phyloP scores from a whole-genome alignment of 1,140 invertebrate species.

The Berghia stephanieae region DNA sequence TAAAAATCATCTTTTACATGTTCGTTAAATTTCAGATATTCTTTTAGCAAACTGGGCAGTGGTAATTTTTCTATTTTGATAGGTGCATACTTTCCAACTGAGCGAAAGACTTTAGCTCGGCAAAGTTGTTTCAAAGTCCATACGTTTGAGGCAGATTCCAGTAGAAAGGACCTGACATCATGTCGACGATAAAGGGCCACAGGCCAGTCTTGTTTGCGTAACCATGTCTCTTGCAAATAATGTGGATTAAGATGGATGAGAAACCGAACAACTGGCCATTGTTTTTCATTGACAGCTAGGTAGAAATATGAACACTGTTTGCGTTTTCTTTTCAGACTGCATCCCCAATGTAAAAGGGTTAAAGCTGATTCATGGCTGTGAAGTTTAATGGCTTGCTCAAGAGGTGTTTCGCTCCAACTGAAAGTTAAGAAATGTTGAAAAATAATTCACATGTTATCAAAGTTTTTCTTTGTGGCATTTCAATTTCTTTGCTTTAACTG shows the following conservation, averaged over 20 bases:
- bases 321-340: conserved; percentile 42
- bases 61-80: conserved; percentile 46
- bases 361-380: conserved; percentile 60
- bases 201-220: conserved; percentile 47
- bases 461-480: too few species aligned
- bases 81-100: conserved; percentile 44
- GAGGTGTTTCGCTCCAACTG: conserved; percentile 57
- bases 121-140: conserved; percentile 47
- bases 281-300: conserved; percentile 52
- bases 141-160: conserved; percentile 31
- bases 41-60: conserved; percentile 42
- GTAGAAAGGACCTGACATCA: conserved; percentile 48
- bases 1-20: conserved; percentile 52
- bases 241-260: conserved; percentile 50
- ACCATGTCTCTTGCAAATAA: conserved; percentile 54
- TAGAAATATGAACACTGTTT: conserved; percentile 50
- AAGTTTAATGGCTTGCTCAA: conserved; percentile 59
- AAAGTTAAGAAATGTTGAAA: neutral
- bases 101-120: conserved; percentile 45
- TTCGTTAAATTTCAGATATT: conserved; percentile 49
- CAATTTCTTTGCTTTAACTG: too few species aligned
- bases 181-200: conserved; percentile 52
- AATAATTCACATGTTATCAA: neutral
- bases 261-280: conserved; percentile 47
- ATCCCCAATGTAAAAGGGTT: conserved; percentile 57